Evolutionary conservation across 2,888 invertebrate species (phyloP).

Genomic region (Cecidostiba fungosa): DNA sequence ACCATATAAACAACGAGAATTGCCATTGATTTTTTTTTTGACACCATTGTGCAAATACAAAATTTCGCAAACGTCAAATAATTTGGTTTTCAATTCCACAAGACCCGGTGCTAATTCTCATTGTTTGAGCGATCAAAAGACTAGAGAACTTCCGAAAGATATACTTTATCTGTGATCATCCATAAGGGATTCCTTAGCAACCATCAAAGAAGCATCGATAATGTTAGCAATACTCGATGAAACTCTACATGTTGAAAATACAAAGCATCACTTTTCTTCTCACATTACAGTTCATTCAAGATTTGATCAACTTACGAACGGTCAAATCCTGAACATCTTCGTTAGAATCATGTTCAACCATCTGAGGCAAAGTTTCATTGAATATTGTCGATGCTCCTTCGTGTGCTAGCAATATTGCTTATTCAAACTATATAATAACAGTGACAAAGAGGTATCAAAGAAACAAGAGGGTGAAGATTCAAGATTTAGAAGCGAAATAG

Average conservation of each 20-base stretch:
- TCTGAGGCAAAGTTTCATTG: slow-evolving; percentile 16
- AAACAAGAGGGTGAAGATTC: slow-evolving; percentile 14
- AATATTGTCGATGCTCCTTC: slow-evolving; percentile 32
- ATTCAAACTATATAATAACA: slow-evolving; percentile 28
- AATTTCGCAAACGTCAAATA: not conserved
- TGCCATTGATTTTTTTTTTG: not conserved
- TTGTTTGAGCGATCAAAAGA: slow-evolving; percentile 54
- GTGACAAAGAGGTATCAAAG: slow-evolving; percentile 30
- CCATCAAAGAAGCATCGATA: slow-evolving; percentile 27
- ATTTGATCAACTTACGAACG: slow-evolving; percentile 2
- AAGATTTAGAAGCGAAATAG: slow-evolving; percentile 9
- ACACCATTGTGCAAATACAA: too few species aligned
- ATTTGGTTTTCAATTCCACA: slow-evolving; percentile 9
- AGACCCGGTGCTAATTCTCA: slow-evolving; percentile 48
- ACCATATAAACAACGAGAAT: slow-evolving; percentile 50
- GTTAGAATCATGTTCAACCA: not conserved
- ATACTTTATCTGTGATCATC: slow-evolving; percentile 3
- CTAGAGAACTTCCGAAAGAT: slow-evolving; percentile 53
- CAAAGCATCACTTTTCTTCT: not conserved
- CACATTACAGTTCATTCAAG: not conserved
- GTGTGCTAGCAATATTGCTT: slow-evolving; percentile 29
- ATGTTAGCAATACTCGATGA: not conserved
- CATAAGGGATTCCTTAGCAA: not conserved
- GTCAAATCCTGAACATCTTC: not conserved
- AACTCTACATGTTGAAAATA: slow-evolving; percentile 5